Base-by-base conservation (phyloP, 2,113 vertebrate genomes). In the Paracanthobrama guichenoti region DNA sequence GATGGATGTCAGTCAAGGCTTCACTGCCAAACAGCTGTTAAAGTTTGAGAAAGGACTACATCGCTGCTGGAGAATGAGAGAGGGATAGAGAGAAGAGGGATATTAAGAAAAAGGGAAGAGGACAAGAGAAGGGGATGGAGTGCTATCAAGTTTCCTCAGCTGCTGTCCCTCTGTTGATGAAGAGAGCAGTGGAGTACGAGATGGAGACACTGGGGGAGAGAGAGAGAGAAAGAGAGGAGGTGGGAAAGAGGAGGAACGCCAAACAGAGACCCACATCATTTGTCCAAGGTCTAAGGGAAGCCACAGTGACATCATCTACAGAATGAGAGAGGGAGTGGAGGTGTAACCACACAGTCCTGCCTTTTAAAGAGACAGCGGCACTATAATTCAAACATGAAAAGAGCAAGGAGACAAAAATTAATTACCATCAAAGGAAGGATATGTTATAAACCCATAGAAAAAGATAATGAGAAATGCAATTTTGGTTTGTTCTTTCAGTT, bases 221-320 rank as follows among this genome's bases (percentile, higher is more conserved):
- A 50, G 83, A 85, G 66, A 64, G 6, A 66, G 81, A 50, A 42
- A 74, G 81, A 60, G 60, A 67, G 69, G 81, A 48, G 44, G 66
- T 73, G 77, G 57, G 64, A 83, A 67, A 55, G 44, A 84, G 79
- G 74, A 67, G 66, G 50, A 85, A 55, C 79, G 60, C 55, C 50
- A 77, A 76, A 88, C 48, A 79, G 80, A 83, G 81, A 50, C 48
- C 48, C 69, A 79, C 81, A 92, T 90, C 82, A 87, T 91, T 90
- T 89, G 84, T 90, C 44, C 28, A 75, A 87, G 42, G 85, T 89
- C 88, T 74, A 72, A 89, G 86, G 87, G 87, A 91, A 89, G 91
- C 85, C 86, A 90, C 86, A 5, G 88, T 93, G 93, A 92, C 91
- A 92, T 93, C 92, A 91, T 85, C 73, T 83, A 86, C 72, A 8